These are phyloP conservation scores for Syrrhaptes paradoxus DNA, from an alignment of 2,113 vertebrate species.

Conservation along the genomic window DNA sequence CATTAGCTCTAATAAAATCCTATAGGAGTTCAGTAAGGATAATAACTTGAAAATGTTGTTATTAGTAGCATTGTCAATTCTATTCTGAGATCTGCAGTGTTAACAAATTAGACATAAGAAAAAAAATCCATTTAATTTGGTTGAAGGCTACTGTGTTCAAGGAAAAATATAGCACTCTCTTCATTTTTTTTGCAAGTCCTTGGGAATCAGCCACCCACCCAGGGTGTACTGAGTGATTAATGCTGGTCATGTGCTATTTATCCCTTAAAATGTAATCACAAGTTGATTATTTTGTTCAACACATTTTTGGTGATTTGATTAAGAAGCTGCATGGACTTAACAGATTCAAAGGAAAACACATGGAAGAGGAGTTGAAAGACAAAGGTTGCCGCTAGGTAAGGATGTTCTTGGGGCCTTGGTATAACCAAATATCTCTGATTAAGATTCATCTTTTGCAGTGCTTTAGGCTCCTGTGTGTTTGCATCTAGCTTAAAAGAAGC, in stretches of 20 bases:
- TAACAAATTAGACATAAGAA: background rate
- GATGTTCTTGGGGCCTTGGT: constrained; percentile 9
- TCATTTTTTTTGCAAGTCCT: constrained; percentile 25
- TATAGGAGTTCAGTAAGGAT: background rate
- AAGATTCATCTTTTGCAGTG: background rate
- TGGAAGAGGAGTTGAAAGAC: background rate
- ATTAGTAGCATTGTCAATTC: constrained; percentile 1
- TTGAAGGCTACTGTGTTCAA: background rate
- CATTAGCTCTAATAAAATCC: constrained; percentile 36
- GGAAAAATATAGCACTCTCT: background rate
- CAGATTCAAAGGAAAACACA: background rate
- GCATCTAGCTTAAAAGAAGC: background rate
- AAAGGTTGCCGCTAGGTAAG: constrained; percentile 28
- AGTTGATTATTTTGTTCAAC: constrained; percentile 43
- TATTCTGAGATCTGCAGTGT: background rate
- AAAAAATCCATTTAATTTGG: background rate
- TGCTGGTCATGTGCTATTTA: constrained; percentile 36
- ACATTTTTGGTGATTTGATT: constrained; percentile 54
- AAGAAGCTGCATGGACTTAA: constrained; percentile 7
- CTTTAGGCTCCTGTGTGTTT: background rate
- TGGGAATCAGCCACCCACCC: constrained; percentile 5
- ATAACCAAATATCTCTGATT: constrained; percentile 34
- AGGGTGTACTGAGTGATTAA: constrained; percentile 15
- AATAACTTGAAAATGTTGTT: constrained; percentile 31
- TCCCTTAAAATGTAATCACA: constrained; percentile 37